Conservation (phyloP, 2,888 invertebrate genomes). For the Eumacrocentrus americanus region DNA sequence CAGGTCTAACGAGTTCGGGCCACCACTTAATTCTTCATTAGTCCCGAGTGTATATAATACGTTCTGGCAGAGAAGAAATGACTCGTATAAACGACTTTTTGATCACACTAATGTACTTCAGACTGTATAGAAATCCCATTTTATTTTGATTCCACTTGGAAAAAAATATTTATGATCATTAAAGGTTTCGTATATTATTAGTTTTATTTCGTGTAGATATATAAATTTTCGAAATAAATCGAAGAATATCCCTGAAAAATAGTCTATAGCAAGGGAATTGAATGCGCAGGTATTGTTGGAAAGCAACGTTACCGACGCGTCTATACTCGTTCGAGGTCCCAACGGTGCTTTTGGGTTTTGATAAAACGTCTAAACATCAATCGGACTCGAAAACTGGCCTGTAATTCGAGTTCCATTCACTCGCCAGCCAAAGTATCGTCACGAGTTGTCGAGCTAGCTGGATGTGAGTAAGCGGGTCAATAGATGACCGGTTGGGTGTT, state of each 20-base stretch:
- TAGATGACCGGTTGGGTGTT: constrained; percentile 54
- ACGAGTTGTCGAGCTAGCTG: constrained; percentile 37
- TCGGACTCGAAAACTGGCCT: constrained; percentile 59
- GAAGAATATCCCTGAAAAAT: no score
- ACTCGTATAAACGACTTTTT: constrained; percentile 26
- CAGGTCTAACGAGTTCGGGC: constrained; percentile 27
- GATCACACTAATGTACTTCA: no score
- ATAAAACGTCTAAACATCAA: constrained; percentile 59
- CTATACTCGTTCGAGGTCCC: constrained; percentile 41
- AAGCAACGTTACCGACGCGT: constrained; percentile 24
- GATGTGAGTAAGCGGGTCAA: constrained; percentile 47
- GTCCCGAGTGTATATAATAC: constrained; percentile 5
- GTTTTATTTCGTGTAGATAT: no score
- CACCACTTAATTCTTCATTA: constrained; percentile 40
- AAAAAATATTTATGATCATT: no score
- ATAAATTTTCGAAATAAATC: no score
- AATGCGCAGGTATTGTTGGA: constrained; percentile 28
- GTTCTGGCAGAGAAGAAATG: not conserved
- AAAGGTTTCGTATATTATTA: no score
- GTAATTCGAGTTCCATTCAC: constrained; percentile 56
- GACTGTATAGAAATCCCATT: no score
- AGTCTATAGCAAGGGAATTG: no score
- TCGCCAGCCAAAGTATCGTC: constrained; percentile 53
- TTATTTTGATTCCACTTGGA: no score
- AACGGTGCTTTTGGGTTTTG: constrained; percentile 51